phyloP scores from a whole-genome alignment of 2,888 invertebrate genomes.

The Lycophotia porphyrea region DNA sequence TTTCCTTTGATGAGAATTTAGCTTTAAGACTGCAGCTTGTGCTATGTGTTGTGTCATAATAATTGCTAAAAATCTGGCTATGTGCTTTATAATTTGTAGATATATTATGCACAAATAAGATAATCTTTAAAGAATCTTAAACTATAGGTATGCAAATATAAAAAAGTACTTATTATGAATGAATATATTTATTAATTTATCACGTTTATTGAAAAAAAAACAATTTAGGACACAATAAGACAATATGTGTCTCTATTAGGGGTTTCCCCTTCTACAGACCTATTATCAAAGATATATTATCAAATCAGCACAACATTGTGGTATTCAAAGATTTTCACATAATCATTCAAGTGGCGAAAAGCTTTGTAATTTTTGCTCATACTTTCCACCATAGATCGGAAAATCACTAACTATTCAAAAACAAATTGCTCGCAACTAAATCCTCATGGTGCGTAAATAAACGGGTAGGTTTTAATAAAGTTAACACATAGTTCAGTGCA shows the following conservation, averaged over 20 bases:
- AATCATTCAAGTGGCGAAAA: background rate
- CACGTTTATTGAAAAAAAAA: background rate
- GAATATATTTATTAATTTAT: background rate
- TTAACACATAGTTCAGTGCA: constrained; percentile 76
- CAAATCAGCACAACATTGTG: background rate
- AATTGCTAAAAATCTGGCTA: constrained; percentile 19
- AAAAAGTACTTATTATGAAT: background rate
- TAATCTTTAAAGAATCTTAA: background rate
- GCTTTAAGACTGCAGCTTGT: constrained; percentile 25
- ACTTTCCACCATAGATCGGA: background rate
- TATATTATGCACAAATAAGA: background rate
- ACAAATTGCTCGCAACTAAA: constrained; percentile 22
- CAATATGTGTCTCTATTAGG: background rate
- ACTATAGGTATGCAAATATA: background rate
- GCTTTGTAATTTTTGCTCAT: background rate
- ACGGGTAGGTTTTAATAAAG: constrained; percentile 84
- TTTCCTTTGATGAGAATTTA: constrained; percentile 41
- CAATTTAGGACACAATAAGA: no score
- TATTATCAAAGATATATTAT: no score
- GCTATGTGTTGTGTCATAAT: background rate
- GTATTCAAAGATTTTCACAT: background rate
- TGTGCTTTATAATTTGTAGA: background rate
- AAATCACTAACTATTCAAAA: constrained; percentile 17
- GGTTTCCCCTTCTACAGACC: background rate
- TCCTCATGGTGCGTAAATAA: constrained; percentile 51